phyloP scores from a whole-genome alignment of 92 coral and sea anemone species.

The Phenganax marumi region DNA sequence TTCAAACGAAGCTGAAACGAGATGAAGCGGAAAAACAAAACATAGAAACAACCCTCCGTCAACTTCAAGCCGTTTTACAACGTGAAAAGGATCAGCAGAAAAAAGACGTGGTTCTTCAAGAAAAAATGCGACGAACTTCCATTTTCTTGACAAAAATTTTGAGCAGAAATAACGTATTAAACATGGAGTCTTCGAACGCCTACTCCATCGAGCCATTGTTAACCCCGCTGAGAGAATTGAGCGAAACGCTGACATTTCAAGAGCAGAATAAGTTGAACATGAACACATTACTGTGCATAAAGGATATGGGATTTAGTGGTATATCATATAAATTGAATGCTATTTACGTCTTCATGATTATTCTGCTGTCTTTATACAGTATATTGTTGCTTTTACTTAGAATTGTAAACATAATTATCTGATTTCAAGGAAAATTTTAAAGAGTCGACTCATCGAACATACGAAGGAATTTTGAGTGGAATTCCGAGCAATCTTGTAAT shows the following conservation, averaged over 20 bases:
- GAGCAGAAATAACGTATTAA: slow-evolving; percentile 40
- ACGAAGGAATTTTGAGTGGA: too few relatives aligned
- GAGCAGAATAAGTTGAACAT: slow-evolving; percentile 15
- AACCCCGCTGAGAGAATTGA: slow-evolving; percentile 33
- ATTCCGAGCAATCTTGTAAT: too few relatives aligned
- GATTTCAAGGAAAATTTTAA: too few relatives aligned
- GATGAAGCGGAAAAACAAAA: background rate
- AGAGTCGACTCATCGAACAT: too few relatives aligned
- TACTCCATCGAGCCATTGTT: slow-evolving; percentile 42
- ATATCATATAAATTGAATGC: slow-evolving; percentile 6
- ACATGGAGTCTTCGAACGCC: slow-evolving; percentile 2
- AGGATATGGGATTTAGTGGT: background rate
- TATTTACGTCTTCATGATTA: background rate
- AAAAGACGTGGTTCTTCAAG: background rate
- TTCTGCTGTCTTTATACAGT: too few relatives aligned
- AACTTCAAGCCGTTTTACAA: background rate
- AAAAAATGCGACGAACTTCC: slow-evolving; percentile 27
- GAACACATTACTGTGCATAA: slow-evolving; percentile 9
- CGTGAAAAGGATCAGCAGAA: background rate
- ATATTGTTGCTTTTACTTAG: too few relatives aligned
- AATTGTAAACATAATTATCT: too few relatives aligned
- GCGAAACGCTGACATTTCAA: slow-evolving; percentile 13
- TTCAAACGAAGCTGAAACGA: background rate
- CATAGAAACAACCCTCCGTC: background rate
- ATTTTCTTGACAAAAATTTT: slow-evolving; percentile 39